A percentile compares a stretch with the other conserved stretches of the same genome.
Conservation (phyloP, 2,888 invertebrate genomes). For the Nephrotoma appendiculata region DNA sequence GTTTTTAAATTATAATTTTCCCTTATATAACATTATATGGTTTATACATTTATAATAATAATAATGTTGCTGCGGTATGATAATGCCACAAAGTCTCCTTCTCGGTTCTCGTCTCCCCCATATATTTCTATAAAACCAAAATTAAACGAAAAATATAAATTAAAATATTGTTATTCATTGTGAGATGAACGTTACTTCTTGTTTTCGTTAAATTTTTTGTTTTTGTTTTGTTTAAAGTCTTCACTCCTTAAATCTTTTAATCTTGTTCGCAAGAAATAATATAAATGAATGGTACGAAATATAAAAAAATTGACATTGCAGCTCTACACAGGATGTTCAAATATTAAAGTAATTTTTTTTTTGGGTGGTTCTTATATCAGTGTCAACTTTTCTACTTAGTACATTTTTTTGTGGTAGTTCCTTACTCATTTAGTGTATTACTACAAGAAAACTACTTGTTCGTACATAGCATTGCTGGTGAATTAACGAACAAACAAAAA, state of each 20-base stretch:
- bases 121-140: not conserved
- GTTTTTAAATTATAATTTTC: not conserved
- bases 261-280: not conserved
- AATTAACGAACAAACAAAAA: not conserved
- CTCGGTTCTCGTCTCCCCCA: not conserved
- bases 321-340: not conserved
- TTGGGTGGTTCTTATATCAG: too few relatives aligned
- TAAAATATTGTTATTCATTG: not conserved
- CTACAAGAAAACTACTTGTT: not conserved
- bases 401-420: not conserved
- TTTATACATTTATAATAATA: too few relatives aligned
- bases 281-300: not conserved
- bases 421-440: not conserved
- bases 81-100: not conserved
- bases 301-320: not conserved
- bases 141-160: too few relatives aligned
- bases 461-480: not conserved
- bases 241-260: not conserved
- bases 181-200: not conserved
- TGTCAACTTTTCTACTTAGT: not conserved
- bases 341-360: not conserved
- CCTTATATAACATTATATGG: not conserved
- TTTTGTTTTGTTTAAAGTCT: not conserved
- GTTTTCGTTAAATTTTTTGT: not conserved
- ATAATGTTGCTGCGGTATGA: not conserved